Evolutionary conservation across 2,113 vertebrate genomes (phyloP).

Genomic region (Mesitornis unicolor): DNA sequence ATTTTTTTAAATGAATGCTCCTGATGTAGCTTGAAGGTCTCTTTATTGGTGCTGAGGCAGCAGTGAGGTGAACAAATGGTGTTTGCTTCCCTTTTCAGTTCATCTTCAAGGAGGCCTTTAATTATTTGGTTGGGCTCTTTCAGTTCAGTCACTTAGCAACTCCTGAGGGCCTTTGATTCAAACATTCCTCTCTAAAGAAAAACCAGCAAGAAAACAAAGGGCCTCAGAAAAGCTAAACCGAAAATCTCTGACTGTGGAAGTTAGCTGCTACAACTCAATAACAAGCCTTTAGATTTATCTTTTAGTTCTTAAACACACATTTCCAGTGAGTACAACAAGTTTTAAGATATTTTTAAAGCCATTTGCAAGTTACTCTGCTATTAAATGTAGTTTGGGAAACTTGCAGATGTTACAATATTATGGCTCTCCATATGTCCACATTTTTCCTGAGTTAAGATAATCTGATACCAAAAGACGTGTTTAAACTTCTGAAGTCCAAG

Average conservation of each 20-base stretch:
- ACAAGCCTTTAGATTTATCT: neutral
- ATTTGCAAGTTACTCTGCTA: rapidly evolving
- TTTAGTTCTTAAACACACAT: neutral
- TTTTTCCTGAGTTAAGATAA: neutral
- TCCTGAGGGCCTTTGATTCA: neutral
- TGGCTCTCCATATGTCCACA: neutral
- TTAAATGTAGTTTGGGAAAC: neutral
- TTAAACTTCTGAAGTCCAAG: neutral
- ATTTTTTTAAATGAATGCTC: neutral
- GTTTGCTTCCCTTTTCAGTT: conserved; percentile 37
- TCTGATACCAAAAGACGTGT: neutral
- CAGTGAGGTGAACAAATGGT: conserved; percentile 28
- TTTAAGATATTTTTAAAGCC: neutral
- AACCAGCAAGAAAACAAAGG: neutral
- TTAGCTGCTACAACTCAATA: neutral
- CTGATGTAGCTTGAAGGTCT: neutral
- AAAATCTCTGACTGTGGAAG: neutral
- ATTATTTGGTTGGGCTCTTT: neutral
- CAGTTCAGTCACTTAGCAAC: conserved; percentile 37
- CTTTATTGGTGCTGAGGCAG: neutral
- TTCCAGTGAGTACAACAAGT: neutral
- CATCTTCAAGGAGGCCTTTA: conserved; percentile 29
- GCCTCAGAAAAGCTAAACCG: neutral
- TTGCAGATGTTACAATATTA: neutral
- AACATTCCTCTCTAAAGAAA: neutral